Base-by-base conservation (phyloP, 64 coral and sea anemone species). In the Stichodactyla helianthus region DNA sequence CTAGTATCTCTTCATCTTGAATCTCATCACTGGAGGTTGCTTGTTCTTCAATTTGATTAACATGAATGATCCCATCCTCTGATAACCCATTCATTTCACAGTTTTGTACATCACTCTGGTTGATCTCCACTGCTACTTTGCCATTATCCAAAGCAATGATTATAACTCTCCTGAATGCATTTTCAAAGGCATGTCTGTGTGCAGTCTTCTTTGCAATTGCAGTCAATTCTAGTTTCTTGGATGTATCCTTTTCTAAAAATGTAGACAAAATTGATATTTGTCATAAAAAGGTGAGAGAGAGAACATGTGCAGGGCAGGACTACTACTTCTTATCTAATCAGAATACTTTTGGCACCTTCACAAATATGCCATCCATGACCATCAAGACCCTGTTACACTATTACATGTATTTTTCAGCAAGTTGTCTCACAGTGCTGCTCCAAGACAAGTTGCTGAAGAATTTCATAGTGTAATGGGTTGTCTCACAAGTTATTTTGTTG, bases 101-200 rank as follows among this genome's bases (percentile, higher is more conserved):
- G 4, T 92, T 67, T 35, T 54, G 52, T 20, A 76, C 22, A 12
- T 96, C 91, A 10, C 54, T 55, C 62, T 88, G 88, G 61, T 96
- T 96, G 55, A 96, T 96, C 59, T 96, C 91, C 6, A 93, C 88
- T 35, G 81, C 84, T 84, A 96, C 84, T 87, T 93, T 96, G 4
- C 94, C 94, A 84, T 87, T 96, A 71, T 67, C 88, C 71, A 92
- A 87, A 14, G 54, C 79, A 57, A 93, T 77, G 59, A 96, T 92
- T 53, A 96, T 79, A 2, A 96, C 88, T 88, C 94, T 87, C 50
- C 52, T 89, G 71, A 96, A 96, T 84, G 94, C 94, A 87, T 96
- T 96, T 55, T 96, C 94, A 85, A 87, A 93, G n/a, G 94, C 94
- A 59, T 90, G 88, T 88, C 94, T 97, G 81, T 97, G 88, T 7